Percentiles rank a stretch among this genome's conserved stretches.
Evolutionary conservation across 2,797 vertebrate genomes (phyloP).

Genomic region (Centroberyx gerrardi): DNA sequence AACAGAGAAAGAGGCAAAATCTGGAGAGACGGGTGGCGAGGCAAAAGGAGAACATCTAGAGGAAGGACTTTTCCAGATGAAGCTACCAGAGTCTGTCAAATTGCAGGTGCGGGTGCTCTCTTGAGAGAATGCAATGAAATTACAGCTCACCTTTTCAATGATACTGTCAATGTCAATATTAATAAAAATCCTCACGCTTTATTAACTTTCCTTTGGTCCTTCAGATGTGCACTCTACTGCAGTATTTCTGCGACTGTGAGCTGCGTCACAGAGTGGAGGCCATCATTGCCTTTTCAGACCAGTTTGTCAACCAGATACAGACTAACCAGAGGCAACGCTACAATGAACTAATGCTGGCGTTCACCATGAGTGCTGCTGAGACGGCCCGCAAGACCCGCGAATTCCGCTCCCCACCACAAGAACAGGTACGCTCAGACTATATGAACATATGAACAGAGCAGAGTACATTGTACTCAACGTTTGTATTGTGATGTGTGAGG

Average conservation of each 20-base stretch:
- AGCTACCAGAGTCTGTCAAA: conserved; percentile 96
- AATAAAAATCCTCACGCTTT: neutral
- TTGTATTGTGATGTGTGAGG: too few species aligned
- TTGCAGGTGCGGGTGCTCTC: conserved; percentile 87
- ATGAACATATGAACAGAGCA: neutral
- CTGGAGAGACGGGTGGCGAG: conserved; percentile 69
- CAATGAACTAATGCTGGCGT: conserved; percentile 90
- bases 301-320: conserved; percentile 91
- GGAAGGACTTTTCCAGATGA: conserved; percentile 96
- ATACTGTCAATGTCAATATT: neutral
- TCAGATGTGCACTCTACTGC: conserved; percentile 95
- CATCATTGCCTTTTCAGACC: conserved; percentile 92
- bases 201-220: conserved; percentile 18
- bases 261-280: conserved; percentile 95
- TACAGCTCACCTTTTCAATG: neutral
- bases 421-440: conserved; percentile 86
- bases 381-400: conserved; percentile 94
- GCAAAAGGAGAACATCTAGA: conserved; percentile 84
- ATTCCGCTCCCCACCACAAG: conserved; percentile 95
- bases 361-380: conserved; percentile 94
- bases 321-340: conserved; percentile 92
- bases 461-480: neutral
- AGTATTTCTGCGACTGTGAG: conserved; percentile 97
- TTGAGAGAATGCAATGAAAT: neutral
- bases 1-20: conserved; percentile 76